Percentiles rank a stretch among this genome's conserved stretches.
These are phyloP conservation scores for Stenodera caucasica DNA, from an alignment of 2,888 invertebrate genomes.

Conservation along the genomic window DNA sequence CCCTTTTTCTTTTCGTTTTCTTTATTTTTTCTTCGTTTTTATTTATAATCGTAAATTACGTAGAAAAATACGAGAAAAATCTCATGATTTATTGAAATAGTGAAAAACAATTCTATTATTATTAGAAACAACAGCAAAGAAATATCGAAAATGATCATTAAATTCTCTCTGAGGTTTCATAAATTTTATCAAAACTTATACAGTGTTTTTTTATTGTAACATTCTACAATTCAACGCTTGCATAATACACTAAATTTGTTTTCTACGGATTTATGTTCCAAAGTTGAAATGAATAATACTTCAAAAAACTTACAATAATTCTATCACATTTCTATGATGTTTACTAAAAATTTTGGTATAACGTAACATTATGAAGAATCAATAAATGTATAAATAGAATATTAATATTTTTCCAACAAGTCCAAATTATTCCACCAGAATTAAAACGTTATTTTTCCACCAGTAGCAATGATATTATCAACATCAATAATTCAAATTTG, in stretches of 20 bases:
- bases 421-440: no score
- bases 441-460: no score
- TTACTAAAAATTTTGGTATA: no score
- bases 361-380: no score
- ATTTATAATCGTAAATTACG: conserved; percentile 2
- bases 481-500: no score
- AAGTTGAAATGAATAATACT: not conserved
- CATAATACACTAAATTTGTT: not conserved
- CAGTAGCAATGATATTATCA: no score
- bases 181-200: not conserved
- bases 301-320: not conserved
- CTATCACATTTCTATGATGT: no score
- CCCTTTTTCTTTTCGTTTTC: not conserved
- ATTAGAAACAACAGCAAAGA: not conserved
- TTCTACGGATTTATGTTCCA: not conserved
- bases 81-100: not conserved
- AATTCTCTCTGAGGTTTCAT: not conserved
- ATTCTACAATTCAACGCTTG: not conserved
- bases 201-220: not conserved
- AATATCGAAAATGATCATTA: not conserved
- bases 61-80: not conserved
- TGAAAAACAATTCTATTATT: conserved; percentile 1
- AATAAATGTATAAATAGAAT: no score
- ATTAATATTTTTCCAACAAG: no score
- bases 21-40: not conserved